A percentile compares a stretch with the other conserved stretches of the same genome.
phyloP scores from a whole-genome alignment of 2,113 vertebrate species.

The Centropus unirufus region DNA sequence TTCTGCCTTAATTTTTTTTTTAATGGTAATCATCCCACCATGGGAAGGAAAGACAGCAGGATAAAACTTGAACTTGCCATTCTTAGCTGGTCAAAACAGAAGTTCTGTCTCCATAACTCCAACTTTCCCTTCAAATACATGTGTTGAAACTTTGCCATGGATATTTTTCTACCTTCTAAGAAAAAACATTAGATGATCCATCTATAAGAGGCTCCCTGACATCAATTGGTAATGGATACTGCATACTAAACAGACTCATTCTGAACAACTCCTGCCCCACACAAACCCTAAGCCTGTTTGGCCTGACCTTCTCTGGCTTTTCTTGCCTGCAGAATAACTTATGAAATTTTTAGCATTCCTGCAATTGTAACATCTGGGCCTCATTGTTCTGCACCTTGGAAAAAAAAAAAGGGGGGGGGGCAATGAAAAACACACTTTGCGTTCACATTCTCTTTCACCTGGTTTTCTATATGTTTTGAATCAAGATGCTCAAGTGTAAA shows the following conservation, averaged over 20 bases:
- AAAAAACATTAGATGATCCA: conserved; percentile 41
- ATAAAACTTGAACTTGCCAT: conserved; percentile 45
- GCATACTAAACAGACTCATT: conserved; percentile 1
- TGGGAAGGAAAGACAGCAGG: not conserved
- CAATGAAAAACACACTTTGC: conserved; percentile 10
- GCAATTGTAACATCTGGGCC: conserved; percentile 64
- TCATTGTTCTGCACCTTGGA: conserved; percentile 33
- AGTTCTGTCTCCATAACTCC: not conserved
- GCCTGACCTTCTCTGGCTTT: conserved; percentile 52
- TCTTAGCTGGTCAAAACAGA: conserved; percentile 40
- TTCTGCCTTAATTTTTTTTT: not conserved
- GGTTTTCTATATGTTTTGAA: conserved; percentile 39
- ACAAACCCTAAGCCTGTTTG: conserved; percentile 14
- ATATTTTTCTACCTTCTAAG: conserved; percentile 47
- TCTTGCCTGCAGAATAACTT: conserved; percentile 60
- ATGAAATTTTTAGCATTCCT: conserved; percentile 73
- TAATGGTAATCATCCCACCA: not conserved
- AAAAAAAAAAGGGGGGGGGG: conserved; percentile 34
- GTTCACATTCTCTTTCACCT: not conserved
- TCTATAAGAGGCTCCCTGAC: conserved; percentile 44
- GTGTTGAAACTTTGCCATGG: conserved; percentile 46
- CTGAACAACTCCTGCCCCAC: not conserved
- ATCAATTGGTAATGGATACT: conserved; percentile 65
- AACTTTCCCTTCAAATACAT: conserved; percentile 27
- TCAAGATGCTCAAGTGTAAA: conserved; percentile 12